Percentiles rank a stretch among this genome's conserved stretches.
Conservation (phyloP, 2,888 invertebrate species). For the Vandiemenella viatica region DNA sequence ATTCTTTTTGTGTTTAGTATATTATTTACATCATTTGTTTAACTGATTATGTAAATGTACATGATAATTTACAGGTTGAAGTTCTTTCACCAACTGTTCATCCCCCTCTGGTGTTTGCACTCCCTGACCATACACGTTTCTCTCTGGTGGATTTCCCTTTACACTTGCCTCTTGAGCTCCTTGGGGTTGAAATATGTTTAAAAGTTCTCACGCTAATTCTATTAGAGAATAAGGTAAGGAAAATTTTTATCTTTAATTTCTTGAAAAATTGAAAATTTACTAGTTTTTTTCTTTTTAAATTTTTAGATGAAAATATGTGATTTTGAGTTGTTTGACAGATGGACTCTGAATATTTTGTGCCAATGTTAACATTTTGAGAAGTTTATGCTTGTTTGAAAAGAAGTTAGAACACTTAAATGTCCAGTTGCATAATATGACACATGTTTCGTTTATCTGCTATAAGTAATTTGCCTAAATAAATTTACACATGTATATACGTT, state of each 20-base stretch:
- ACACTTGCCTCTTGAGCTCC: slow-evolving; percentile 89
- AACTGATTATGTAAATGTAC: too few relatives aligned
- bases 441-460: too few relatives aligned
- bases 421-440: too few relatives aligned
- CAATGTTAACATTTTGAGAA: too few relatives aligned
- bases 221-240: slow-evolving; percentile 78
- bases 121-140: slow-evolving; percentile 96
- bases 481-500: too few relatives aligned
- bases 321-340: not conserved
- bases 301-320: not conserved
- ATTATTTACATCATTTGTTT: too few relatives aligned
- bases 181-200: slow-evolving; percentile 95
- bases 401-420: too few relatives aligned
- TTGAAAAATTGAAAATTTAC: not conserved
- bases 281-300: not conserved
- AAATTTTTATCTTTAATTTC: slow-evolving; percentile 1
- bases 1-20: too few relatives aligned
- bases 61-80: slow-evolving; percentile 54
- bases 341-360: too few relatives aligned
- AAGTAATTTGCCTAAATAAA: too few relatives aligned
- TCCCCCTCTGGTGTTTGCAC: slow-evolving; percentile 71
- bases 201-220: slow-evolving; percentile 91
- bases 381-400: too few relatives aligned
- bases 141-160: slow-evolving; percentile 94
- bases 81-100: slow-evolving; percentile 75